phyloP scores from a whole-genome alignment of 2,113 vertebrate genomes.

The Chlamydotis undulata region DNA sequence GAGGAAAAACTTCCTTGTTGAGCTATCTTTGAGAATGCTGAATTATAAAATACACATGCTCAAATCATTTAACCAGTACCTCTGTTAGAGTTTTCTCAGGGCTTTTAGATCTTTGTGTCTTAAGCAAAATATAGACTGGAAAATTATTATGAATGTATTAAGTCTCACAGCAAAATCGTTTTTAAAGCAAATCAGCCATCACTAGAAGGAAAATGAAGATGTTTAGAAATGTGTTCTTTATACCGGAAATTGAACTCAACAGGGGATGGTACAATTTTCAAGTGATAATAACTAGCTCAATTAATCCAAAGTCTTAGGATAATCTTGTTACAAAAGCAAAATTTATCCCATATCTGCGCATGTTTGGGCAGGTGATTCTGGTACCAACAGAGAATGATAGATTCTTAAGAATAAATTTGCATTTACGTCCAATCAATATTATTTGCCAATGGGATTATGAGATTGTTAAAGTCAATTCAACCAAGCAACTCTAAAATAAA shows the following conservation, averaged over 20 bases:
- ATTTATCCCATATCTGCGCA: background rate
- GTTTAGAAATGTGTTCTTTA: background rate
- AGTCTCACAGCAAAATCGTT: background rate
- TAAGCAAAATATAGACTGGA: background rate
- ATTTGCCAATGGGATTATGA: background rate
- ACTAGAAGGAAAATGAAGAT: background rate
- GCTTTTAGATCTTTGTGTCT: background rate
- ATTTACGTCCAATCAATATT: background rate
- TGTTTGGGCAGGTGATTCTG: background rate
- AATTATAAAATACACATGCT: background rate
- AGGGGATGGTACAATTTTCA: background rate
- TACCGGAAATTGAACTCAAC: background rate
- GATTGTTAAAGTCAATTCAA: background rate
- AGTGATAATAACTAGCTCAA: background rate
- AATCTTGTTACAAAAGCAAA: background rate
- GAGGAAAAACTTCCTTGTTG: background rate
- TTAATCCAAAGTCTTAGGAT: background rate
- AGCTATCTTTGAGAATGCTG: background rate
- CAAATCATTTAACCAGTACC: background rate
- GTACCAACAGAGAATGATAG: background rate
- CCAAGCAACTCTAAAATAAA: background rate
- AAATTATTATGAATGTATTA: background rate
- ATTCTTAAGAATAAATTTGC: background rate
- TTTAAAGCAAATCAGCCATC: background rate
- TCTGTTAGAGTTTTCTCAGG: background rate